Conservation (phyloP, 35 echinoderm and acorn worm genomes). For the Lytechinus variegatus region DNA sequence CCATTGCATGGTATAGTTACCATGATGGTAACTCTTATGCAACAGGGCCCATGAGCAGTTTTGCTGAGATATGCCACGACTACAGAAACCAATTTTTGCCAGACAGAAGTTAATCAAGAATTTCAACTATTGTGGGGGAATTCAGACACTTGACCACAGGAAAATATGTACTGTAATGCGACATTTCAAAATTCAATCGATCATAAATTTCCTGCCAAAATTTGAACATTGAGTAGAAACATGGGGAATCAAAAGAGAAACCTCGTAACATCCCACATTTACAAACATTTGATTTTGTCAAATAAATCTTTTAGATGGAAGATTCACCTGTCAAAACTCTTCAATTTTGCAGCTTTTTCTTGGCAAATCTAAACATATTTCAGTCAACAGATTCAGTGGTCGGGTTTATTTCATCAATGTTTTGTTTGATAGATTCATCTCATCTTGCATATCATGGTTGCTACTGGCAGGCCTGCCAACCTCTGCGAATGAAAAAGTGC, state of each 20-base stretch:
- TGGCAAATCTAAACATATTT: not conserved
- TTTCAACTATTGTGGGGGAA: too few relatives aligned
- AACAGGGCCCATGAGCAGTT: too few relatives aligned
- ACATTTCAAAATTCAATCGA: not conserved
- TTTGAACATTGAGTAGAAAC: not conserved
- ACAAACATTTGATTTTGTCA: not conserved
- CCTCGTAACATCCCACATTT: not conserved
- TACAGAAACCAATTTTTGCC: too few relatives aligned
- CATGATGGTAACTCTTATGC: too few relatives aligned
- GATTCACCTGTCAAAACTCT: not conserved
- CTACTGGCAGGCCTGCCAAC: too few relatives aligned
- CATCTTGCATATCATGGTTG: too few relatives aligned
- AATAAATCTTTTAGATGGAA: not conserved
- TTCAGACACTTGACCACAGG: too few relatives aligned
- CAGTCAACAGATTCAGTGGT: not conserved
- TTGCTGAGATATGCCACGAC: too few relatives aligned
- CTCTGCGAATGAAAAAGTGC: too few relatives aligned
- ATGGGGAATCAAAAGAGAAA: not conserved
- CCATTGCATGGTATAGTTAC: too few relatives aligned
- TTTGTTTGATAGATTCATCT: not conserved
- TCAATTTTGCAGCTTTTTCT: not conserved
- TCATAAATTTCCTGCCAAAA: not conserved
- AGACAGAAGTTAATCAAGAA: too few relatives aligned
- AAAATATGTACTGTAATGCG: not conserved
- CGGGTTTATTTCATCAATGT: not conserved